phyloP scores from a whole-genome alignment of 2,113 vertebrate genomes.

The Alosa alosa region DNA sequence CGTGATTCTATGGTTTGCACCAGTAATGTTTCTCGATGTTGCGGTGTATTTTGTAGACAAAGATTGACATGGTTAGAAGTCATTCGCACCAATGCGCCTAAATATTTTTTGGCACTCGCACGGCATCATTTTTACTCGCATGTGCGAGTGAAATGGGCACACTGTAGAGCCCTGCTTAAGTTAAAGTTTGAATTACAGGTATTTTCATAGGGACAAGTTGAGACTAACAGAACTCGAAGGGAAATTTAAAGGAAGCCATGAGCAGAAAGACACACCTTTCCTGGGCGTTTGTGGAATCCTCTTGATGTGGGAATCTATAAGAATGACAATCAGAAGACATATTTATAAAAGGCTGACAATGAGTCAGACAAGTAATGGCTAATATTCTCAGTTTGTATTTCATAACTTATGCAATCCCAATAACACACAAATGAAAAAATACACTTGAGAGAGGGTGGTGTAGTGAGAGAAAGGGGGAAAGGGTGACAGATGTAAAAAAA shows the following conservation, averaged over 20 bases:
- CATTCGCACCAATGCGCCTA: too few relatives aligned
- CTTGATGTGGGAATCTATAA: constrained; percentile 37
- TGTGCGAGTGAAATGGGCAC: too few relatives aligned
- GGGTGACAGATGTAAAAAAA: not conserved
- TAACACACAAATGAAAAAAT: not conserved
- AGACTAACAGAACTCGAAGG: not conserved
- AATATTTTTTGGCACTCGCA: too few relatives aligned
- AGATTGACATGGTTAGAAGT: too few relatives aligned
- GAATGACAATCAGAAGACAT: not conserved
- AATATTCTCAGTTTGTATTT: not conserved
- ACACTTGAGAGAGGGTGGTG: not conserved
- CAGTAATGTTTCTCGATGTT: too few relatives aligned
- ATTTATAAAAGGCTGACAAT: not conserved
- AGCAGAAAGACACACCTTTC: constrained; percentile 37
- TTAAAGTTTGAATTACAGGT: too few relatives aligned
- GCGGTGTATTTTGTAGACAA: too few relatives aligned
- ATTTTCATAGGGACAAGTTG: too few relatives aligned
- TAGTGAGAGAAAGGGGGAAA: not conserved
- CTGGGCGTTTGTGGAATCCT: constrained; percentile 48
- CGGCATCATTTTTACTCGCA: too few relatives aligned
- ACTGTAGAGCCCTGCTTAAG: too few relatives aligned
- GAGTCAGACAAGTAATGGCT: not conserved
- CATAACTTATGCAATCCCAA: not conserved
- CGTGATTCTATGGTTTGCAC: too few relatives aligned
- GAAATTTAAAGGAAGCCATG: not conserved